phyloP scores from a whole-genome alignment of 2,113 vertebrate species.

The Anolis carolinensis region DNA sequence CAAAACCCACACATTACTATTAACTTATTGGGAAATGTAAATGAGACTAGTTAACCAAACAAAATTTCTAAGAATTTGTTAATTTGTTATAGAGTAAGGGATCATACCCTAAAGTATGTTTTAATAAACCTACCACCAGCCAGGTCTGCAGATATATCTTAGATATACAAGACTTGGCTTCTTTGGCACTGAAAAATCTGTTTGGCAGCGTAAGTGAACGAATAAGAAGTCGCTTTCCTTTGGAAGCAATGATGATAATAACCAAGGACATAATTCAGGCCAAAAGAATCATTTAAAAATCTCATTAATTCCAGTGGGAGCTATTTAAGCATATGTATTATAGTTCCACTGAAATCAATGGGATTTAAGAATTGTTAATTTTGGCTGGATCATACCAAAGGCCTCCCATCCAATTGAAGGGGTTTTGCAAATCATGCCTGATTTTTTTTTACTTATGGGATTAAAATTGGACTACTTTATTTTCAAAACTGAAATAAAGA shows the following conservation, averaged over 20 bases:
- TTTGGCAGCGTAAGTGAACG: not conserved
- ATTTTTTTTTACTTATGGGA: not conserved
- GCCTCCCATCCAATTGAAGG: not conserved
- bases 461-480: constrained; percentile 13
- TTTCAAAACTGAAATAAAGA: constrained; percentile 42
- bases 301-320: not conserved
- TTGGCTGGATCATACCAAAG: not conserved
- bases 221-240: not conserved
- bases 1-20: not conserved
- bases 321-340: not conserved
- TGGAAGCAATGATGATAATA: not conserved
- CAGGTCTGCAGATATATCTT: too few species aligned
- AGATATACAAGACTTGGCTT: not conserved
- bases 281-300: not conserved
- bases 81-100: not conserved
- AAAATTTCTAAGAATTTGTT: not conserved
- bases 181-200: not conserved
- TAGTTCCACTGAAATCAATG: not conserved
- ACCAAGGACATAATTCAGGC: not conserved
- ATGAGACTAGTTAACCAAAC: not conserved
- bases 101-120: not conserved
- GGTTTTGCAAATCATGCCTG: not conserved
- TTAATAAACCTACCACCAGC: too few species aligned
- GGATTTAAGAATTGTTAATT: not conserved
- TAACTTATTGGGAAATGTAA: not conserved